Base-by-base conservation (phyloP, 1,140 invertebrate genomes). In the Acromyrmex heyeri region DNA sequence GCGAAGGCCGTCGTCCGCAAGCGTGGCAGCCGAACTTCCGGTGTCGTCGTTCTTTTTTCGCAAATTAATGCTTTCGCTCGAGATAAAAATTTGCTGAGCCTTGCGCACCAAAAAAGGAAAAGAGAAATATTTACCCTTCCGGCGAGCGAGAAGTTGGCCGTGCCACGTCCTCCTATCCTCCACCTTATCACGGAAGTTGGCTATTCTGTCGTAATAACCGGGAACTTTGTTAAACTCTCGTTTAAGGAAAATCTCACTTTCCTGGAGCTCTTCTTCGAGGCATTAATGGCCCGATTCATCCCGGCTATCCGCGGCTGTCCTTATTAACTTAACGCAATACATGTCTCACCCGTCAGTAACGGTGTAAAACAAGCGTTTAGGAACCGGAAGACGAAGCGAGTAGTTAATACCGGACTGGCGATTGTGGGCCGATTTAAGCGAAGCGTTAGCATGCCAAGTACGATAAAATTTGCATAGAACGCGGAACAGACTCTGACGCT, bases 141-240 rank as follows among this genome's bases (percentile, higher is more conserved):
- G 38, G 34, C 38, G 27, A 77, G 50, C 62, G 34, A 75, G 79
- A 90, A 86, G 86, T 90, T 85, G 44, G 27, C 24, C 53, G 65
- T 38, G 59, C 48, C 61, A 67, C 30, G 75, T 62, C 62, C 8
- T 57, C 57, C 85, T 87, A 69, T 89, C 59, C 61, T 79, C 70
- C 65, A 69, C 77, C 88, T 91, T 90, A 88, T 88, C 87, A 88
- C 65, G 53, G 67, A 90, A 91, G 72, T 90, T 85, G 72, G 70
- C 90, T 86, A 86, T 88, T 86, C 87, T 67, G 77, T 91, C 83
- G 83, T 91, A 91, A 86, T 91, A 91, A 88, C 87, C 77, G 48
- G 89, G 87, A 91, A 91, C 89, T 91, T 91, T 90, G 89, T 91
- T 91, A 88, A 88, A 88, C 86, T 90, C 88, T 90, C 89, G 75